Conservation (phyloP, 2,888 invertebrate genomes). For the Alcis repandata region DNA sequence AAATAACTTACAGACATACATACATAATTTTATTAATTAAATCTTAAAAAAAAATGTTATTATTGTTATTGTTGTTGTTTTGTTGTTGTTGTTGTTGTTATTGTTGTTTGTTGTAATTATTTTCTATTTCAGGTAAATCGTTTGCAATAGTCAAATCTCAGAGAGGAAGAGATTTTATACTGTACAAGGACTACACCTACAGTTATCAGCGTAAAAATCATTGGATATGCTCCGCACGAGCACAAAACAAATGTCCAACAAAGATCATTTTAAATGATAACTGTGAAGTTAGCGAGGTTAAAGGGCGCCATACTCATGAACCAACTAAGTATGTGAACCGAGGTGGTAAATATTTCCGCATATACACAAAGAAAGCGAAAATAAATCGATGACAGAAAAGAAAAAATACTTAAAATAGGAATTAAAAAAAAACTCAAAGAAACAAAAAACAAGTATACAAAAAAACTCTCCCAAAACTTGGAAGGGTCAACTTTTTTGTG, state of each 20-base stretch:
- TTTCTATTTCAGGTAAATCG: neutral
- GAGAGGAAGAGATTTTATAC: constrained; percentile 4
- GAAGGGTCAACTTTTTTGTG: no score
- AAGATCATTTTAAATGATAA: neutral
- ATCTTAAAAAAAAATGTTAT: no score
- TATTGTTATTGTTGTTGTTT: no score
- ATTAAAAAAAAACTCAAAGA: no score
- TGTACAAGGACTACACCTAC: neutral
- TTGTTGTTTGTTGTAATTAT: no score
- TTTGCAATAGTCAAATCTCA: constrained; percentile 6
- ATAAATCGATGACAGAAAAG: no score
- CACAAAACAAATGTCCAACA: neutral
- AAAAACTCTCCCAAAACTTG: no score
- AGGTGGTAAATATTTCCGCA: neutral
- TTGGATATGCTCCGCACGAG: neutral
- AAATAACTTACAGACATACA: no score
- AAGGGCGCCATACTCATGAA: neutral
- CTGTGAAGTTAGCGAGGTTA: neutral
- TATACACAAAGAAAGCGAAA: neutral
- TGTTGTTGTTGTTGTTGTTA: no score
- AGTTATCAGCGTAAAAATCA: neutral
- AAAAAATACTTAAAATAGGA: no score
- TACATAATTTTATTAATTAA: no score
- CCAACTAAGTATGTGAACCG: neutral
- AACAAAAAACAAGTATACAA: no score